These are phyloP conservation scores for Steinernema feltiae DNA, from an alignment of 1,140 invertebrate species.

Conservation along the genomic window DNA sequence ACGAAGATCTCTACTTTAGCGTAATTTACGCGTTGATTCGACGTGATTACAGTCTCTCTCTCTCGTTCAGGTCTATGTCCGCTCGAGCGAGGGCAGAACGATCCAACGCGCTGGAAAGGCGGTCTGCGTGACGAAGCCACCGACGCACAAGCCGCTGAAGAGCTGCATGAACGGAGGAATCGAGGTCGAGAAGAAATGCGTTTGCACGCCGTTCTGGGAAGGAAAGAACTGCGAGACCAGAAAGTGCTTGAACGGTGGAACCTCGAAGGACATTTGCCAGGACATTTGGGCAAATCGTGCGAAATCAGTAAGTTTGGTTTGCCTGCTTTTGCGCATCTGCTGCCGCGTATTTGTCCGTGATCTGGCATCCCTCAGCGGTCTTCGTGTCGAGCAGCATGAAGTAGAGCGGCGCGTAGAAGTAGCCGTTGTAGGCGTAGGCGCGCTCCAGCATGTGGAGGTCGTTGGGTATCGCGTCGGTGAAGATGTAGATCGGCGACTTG, in stretches of 20 bases:
- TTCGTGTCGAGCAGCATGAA: too few species aligned
- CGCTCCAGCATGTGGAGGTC: too few species aligned
- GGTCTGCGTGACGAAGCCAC: slow-evolving; percentile 24
- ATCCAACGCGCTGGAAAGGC: slow-evolving; percentile 39
- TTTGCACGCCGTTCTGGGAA: slow-evolving; percentile 34
- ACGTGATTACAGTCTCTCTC: too few species aligned
- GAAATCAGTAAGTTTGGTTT: slow-evolving; percentile 13
- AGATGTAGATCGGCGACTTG: too few species aligned
- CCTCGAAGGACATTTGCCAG: slow-evolving; percentile 21
- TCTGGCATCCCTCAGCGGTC: too few species aligned
- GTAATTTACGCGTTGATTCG: neutral
- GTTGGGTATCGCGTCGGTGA: too few species aligned
- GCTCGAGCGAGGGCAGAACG: slow-evolving; percentile 31
- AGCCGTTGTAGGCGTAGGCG: too few species aligned
- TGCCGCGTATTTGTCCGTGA: too few species aligned
- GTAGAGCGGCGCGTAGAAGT: too few species aligned
- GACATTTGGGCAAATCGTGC: slow-evolving; percentile 27
- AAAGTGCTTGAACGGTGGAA: slow-evolving; percentile 37
- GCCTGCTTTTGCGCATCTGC: too few species aligned
- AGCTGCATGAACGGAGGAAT: slow-evolving; percentile 41
- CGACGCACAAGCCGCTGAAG: slow-evolving; percentile 28
- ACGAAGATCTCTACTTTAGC: slow-evolving; percentile 38
- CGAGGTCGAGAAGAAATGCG: slow-evolving; percentile 31
- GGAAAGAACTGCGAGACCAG: slow-evolving; percentile 33
- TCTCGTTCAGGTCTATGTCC: slow-evolving; percentile 33